Conservation (phyloP, 1,140 invertebrate genomes). For the Dendroctonus ponderosae region DNA sequence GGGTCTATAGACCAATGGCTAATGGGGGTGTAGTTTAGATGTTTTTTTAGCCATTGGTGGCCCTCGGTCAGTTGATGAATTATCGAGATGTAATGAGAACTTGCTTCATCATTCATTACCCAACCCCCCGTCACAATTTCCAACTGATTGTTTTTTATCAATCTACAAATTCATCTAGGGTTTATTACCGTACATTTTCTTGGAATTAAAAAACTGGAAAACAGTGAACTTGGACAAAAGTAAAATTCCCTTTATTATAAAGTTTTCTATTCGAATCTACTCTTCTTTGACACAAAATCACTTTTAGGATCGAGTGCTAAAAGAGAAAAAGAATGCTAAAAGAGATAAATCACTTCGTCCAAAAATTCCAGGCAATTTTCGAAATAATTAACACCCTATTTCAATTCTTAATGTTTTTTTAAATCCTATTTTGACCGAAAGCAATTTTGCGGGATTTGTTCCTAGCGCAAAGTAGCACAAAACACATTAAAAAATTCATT, state of each 20-base stretch:
- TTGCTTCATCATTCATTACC: constrained; percentile 99
- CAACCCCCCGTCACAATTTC: constrained; percentile 94
- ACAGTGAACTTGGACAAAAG: not conserved
- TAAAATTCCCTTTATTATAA: too few species aligned
- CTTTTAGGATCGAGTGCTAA: too few species aligned
- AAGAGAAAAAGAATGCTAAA: too few species aligned
- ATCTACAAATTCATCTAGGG: constrained; percentile 47
- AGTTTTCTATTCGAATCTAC: too few species aligned
- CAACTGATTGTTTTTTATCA: constrained; percentile 65
- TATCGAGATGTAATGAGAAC: constrained; percentile 87
- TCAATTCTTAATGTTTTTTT: too few species aligned
- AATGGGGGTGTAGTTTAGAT: constrained; percentile 77
- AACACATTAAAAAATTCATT: too few species aligned
- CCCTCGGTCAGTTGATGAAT: constrained; percentile 90
- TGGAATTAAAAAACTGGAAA: not conserved
- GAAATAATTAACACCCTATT: not conserved
- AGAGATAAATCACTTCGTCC: too few species aligned
- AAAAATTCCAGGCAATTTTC: too few species aligned
- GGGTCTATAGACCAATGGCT: constrained; percentile 95
- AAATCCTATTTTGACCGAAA: too few species aligned
- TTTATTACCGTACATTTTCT: not conserved
- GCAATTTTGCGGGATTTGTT: too few species aligned
- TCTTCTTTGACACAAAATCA: too few species aligned
- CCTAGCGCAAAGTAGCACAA: too few species aligned
- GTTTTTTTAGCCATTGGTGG: constrained; percentile 87